Conservation (phyloP, 2,888 invertebrate species). For the Nineta flava region DNA sequence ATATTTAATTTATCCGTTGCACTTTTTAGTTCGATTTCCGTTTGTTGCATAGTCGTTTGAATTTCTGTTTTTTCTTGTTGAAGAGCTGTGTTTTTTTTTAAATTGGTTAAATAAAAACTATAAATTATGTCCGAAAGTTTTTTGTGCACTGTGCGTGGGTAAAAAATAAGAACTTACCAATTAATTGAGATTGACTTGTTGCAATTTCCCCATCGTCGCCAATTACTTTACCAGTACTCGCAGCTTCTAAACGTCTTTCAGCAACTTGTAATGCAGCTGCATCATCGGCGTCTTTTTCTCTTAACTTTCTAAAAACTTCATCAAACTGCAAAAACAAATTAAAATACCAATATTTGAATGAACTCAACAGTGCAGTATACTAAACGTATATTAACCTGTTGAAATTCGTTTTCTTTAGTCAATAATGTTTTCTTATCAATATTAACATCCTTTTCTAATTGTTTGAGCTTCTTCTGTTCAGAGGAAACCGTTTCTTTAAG, state of each 20-base stretch:
- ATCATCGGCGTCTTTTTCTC: constrained; percentile 48
- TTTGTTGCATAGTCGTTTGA: constrained; percentile 61
- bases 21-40: constrained; percentile 56
- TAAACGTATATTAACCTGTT: constrained; percentile 22
- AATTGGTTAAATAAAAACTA: not conserved
- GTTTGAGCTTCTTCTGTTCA: constrained; percentile 50
- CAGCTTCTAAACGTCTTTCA: constrained; percentile 66
- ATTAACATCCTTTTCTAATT: constrained; percentile 44
- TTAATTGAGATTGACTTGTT: constrained; percentile 79
- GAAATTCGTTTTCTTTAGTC: constrained; percentile 42
- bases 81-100: constrained; percentile 35
- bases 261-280: constrained; percentile 51
- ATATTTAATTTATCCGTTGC: constrained; percentile 40
- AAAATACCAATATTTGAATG: not conserved
- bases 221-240: constrained; percentile 66
- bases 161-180: constrained; percentile 34
- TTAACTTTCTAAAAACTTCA: constrained; percentile 48
- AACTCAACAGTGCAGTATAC: not conserved
- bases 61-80: constrained; percentile 60
- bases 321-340: constrained; percentile 28
- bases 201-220: constrained; percentile 65
- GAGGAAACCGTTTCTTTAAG: constrained; percentile 46
- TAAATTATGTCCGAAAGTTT: not conserved
- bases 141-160: too few species aligned
- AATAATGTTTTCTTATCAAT: constrained; percentile 49